Conservation (phyloP, 2,888 invertebrate genomes). For the Drymonia ruficornis region DNA sequence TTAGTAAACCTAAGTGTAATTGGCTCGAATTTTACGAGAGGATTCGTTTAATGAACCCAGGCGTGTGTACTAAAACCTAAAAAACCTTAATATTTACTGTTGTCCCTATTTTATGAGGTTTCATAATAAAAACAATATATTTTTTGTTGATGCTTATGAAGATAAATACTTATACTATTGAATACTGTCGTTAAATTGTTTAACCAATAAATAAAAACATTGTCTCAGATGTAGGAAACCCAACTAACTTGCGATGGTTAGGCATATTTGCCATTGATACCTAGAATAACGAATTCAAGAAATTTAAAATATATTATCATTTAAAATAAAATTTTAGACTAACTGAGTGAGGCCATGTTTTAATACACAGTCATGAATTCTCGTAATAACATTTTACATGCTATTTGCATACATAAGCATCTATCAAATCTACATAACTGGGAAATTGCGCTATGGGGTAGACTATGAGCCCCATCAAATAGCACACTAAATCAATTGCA, state of each 20-base stretch:
- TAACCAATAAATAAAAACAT: too few species aligned
- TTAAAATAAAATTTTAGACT: too few species aligned
- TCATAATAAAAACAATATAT: slow-evolving; percentile 1
- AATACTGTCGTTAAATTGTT: too few species aligned
- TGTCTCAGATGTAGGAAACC: too few species aligned
- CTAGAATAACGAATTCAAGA: too few species aligned
- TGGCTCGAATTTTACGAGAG: not conserved
- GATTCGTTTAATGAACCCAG: not conserved
- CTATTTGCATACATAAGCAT: not conserved
- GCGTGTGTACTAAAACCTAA: not conserved
- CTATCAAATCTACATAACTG: not conserved
- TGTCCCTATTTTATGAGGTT: not conserved
- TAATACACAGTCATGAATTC: too few species aligned
- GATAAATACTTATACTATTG: not conserved
- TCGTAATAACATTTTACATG: too few species aligned
- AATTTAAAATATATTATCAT: too few species aligned
- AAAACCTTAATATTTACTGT: not conserved
- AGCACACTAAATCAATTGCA: slow-evolving; percentile 11
- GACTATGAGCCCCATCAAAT: slow-evolving; percentile 4
- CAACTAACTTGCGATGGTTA: too few species aligned
- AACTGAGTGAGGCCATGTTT: too few species aligned
- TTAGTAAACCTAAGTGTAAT: not conserved
- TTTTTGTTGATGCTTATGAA: not conserved
- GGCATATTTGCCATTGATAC: too few species aligned
- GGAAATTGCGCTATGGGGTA: not conserved